Percentiles rank a stretch among this genome's conserved stretches.
Conservation (phyloP, 2,113 vertebrate genomes). For the Oreochromis aureus region DNA sequence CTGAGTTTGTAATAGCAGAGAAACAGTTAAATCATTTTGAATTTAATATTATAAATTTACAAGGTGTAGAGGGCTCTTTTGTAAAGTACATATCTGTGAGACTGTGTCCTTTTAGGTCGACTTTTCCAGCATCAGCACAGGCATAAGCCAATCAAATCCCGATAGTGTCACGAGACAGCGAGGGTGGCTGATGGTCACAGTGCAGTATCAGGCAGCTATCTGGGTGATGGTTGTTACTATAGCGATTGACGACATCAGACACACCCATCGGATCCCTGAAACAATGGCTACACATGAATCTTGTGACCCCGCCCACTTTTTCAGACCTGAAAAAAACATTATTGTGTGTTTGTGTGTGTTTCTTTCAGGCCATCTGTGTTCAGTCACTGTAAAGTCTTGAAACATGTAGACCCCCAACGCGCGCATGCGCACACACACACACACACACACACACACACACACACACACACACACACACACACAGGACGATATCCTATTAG, state of each 20-base stretch:
- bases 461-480: not conserved
- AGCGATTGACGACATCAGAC: not conserved
- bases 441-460: not conserved
- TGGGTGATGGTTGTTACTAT: no score
- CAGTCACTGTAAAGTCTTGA: not conserved
- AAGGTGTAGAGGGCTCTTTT: no score
- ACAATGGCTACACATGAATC: not conserved
- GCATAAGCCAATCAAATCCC: no score
- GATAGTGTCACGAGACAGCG: no score
- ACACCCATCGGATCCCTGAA: not conserved
- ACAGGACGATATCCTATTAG: not conserved
- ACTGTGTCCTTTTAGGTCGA: no score
- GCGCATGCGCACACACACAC: not conserved
- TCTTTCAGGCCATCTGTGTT: not conserved
- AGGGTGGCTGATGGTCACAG: no score
- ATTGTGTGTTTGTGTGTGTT: not conserved
- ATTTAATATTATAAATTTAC: no score
- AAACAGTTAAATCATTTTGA: no score
- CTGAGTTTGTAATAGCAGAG: no score
- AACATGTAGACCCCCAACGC: not conserved
- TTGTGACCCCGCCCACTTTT: not conserved
- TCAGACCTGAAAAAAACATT: not conserved
- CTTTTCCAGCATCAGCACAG: no score
- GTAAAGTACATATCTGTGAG: no score
- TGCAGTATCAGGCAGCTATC: no score